Conservation (phyloP, 2,797 vertebrate genomes). For the Rallus crepitans region DNA sequence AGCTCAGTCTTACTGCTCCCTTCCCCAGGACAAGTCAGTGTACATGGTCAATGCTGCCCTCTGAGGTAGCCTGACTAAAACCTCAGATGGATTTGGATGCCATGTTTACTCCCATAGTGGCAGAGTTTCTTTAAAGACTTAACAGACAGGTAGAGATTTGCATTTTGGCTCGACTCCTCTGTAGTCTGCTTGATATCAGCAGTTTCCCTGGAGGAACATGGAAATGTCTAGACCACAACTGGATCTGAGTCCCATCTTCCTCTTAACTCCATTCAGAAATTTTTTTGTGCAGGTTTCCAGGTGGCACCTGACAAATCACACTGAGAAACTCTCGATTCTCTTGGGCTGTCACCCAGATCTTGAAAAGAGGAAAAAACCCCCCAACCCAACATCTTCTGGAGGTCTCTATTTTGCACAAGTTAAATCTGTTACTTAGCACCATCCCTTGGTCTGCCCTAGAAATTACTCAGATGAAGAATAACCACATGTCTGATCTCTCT, state of each 20-base stretch:
- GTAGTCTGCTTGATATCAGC: not conserved
- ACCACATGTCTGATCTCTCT: not conserved
- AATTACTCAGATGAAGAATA: not conserved
- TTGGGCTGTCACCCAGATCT: not conserved
- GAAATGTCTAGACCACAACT: not conserved
- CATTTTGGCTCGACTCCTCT: not conserved
- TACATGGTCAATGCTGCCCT: not conserved
- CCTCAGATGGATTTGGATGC: not conserved
- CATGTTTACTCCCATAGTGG: not conserved
- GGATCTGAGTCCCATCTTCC: not conserved
- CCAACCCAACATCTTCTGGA: not conserved
- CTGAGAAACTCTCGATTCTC: accelerated
- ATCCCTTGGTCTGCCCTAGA: not conserved
- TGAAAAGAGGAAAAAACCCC: not conserved
- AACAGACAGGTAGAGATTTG: not conserved
- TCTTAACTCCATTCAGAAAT: not conserved
- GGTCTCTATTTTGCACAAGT: not conserved
- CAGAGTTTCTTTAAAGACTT: not conserved
- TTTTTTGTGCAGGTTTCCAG: not conserved
- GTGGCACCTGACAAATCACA: not conserved
- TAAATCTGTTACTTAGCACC: not conserved
- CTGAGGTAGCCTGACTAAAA: not conserved
- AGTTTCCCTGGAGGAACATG: not conserved
- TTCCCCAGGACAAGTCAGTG: not conserved
- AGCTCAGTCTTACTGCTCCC: not conserved